Conservation (phyloP, 2,888 invertebrate species). For the Cheilosia vernalis region DNA sequence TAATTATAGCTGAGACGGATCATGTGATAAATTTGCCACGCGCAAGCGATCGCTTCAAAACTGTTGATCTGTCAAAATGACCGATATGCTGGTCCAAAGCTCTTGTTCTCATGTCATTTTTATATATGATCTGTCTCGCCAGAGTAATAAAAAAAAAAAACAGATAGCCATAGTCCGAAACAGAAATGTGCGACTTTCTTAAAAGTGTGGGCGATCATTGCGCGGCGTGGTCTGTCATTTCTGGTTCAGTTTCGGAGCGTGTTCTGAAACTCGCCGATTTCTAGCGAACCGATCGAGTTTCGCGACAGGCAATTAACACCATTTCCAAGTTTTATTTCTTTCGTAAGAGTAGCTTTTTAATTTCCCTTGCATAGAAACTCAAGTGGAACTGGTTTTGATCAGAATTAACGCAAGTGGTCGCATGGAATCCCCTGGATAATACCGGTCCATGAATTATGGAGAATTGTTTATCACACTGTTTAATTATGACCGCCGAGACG, state of each 20-base stretch:
- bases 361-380: constrained; percentile 31
- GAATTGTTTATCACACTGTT: constrained; percentile 14
- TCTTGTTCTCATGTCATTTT: neutral
- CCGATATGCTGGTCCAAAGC: neutral
- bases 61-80: constrained; percentile 27
- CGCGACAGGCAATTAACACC: constrained; percentile 43
- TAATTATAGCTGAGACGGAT: constrained; percentile 30
- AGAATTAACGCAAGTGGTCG: constrained; percentile 19
- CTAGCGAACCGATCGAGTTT: constrained; percentile 23
- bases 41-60: constrained; percentile 46
- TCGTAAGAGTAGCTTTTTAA: constrained; percentile 32
- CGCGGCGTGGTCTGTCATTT: neutral
- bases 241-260: neutral
- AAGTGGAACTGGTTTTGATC: constrained; percentile 55
- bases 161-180: neutral
- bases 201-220: neutral
- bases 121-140: constrained; percentile 2
- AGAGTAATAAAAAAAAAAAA: neutral
- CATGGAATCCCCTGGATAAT: constrained; percentile 59
- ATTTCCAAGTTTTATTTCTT: constrained; percentile 10
- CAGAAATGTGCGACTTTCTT: neutral
- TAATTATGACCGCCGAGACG: neutral
- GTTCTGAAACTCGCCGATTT: neutral
- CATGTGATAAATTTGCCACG: constrained; percentile 45
- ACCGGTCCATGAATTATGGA: constrained; percentile 33